Conservation (phyloP, 2,113 vertebrate species). For the Sterna hirundo region DNA sequence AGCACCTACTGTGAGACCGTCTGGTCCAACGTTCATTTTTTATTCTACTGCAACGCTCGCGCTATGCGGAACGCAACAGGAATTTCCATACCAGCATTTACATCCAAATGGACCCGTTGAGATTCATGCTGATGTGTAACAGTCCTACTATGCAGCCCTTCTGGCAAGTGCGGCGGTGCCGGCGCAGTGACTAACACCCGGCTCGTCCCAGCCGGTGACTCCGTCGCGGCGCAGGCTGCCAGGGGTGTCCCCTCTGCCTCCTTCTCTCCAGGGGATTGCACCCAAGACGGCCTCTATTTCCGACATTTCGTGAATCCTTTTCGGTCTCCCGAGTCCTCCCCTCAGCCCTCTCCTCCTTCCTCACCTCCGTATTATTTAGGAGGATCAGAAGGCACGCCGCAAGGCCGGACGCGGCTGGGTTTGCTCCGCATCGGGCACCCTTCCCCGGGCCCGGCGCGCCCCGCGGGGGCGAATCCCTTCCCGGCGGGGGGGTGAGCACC, state of each 20-base stretch:
- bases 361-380: not conserved
- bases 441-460: not conserved
- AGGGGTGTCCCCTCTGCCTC: not conserved
- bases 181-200: not conserved
- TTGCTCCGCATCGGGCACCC: not conserved
- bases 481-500: not conserved
- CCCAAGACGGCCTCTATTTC: not conserved
- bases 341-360: not conserved
- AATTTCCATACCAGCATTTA: slow-evolving; percentile 51
- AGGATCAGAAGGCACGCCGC: not conserved
- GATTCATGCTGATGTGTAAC: not conserved
- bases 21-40: slow-evolving; percentile 53
- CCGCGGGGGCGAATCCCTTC: not conserved
- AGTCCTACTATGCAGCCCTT: not conserved
- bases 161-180: not conserved
- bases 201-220: not conserved
- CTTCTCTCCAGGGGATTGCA: not conserved
- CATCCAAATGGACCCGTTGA: slow-evolving; percentile 44
- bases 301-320: not conserved
- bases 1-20: slow-evolving; percentile 46
- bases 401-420: not conserved
- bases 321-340: not conserved
- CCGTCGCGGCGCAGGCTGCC: not conserved
- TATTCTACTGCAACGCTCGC: slow-evolving; percentile 11
- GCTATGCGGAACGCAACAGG: slow-evolving; percentile 32